phyloP scores from a whole-genome alignment of 1,140 invertebrate genomes.

The Leptonema lineaticorne region DNA sequence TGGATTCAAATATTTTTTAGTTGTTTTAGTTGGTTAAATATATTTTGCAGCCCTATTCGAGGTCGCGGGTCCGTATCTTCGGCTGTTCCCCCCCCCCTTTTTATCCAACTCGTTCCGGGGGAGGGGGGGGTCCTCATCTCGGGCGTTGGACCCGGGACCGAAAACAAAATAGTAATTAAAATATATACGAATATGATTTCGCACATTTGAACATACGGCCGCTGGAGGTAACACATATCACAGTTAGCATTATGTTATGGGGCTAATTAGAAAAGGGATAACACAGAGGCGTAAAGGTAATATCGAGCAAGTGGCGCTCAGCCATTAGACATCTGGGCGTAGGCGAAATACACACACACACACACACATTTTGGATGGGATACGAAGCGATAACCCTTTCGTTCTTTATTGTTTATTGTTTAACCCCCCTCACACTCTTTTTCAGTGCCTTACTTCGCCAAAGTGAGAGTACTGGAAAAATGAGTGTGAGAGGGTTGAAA shows the following conservation, averaged over 20 bases:
- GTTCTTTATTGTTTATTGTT: constrained; percentile 41
- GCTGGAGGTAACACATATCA: constrained; percentile 42
- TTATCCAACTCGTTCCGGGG: neutral
- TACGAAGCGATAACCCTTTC: constrained; percentile 35
- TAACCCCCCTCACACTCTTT: constrained; percentile 4
- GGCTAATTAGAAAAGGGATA: constrained; percentile 43
- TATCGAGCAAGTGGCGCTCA: constrained; percentile 41
- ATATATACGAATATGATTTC: constrained; percentile 42
- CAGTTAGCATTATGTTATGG: constrained; percentile 43
- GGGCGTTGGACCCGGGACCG: neutral
- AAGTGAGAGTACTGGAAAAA: neutral
- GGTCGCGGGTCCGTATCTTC: no score
- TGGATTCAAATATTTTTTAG: no score
- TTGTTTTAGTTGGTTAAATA: no score
- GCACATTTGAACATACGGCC: constrained; percentile 42
- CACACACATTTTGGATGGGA: constrained; percentile 12
- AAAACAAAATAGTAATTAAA: constrained; percentile 43
- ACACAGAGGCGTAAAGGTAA: constrained; percentile 40
- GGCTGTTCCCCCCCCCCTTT: neutral
- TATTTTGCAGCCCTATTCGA: no score
- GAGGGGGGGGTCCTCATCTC: no score
- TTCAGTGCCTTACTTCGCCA: neutral
- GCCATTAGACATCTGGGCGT: constrained; percentile 38
- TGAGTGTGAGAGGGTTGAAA: neutral
- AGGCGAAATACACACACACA: constrained; percentile 27